Base-by-base conservation (phyloP, 1,140 invertebrate genomes). In the Saccostrea cuccullata region DNA sequence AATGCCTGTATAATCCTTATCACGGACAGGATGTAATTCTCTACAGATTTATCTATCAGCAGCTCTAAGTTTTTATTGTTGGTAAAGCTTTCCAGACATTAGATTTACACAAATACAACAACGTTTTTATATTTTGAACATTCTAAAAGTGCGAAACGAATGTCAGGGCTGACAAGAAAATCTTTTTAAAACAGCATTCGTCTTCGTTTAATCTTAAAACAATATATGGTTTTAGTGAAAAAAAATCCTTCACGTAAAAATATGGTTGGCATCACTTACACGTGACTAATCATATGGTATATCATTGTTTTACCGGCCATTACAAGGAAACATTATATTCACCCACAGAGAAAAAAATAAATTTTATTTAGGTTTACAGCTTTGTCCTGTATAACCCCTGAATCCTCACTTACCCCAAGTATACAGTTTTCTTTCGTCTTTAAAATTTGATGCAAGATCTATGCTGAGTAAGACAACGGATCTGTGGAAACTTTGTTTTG, bases 81-180 rank as follows among this genome's bases (percentile, higher is more conserved):
- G 9, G 13, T 36, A 36, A 30, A 15, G 15, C 15, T 77, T 15
- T 36, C 30, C 70, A 77, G 70, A 36, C 26, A 30, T 77, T 77
- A 36, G 26, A 30, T 77, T 36, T 4, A 2, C 12, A 36, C 30
- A 4, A 11, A 15, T 30, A 30, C 11, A 26, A 77, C 26, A 36
- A 6, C 0, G 58, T 64, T 64, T 17, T 64, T n/a, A 20, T 17
- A 64, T 47, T 64, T 64, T 64, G 6, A 20, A 64, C n/a, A 64
- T 17, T n/a, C 5, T n/a, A 30, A 30, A 77, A 77, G 13, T 36
- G 26, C 13, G 58, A 36, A 30, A 30, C 23, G 30, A 77, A 77
- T 67, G 67, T 30, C 67, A 30, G 15, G 3, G 26, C 70, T 77
- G 70, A 77, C 70, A 77, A 77, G 23, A 77, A 77, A 36, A 77